Percentiles rank a stretch among this genome's conserved stretches.
Conservation (phyloP, 1,140 invertebrate genomes). For the Glomeris maerens region DNA sequence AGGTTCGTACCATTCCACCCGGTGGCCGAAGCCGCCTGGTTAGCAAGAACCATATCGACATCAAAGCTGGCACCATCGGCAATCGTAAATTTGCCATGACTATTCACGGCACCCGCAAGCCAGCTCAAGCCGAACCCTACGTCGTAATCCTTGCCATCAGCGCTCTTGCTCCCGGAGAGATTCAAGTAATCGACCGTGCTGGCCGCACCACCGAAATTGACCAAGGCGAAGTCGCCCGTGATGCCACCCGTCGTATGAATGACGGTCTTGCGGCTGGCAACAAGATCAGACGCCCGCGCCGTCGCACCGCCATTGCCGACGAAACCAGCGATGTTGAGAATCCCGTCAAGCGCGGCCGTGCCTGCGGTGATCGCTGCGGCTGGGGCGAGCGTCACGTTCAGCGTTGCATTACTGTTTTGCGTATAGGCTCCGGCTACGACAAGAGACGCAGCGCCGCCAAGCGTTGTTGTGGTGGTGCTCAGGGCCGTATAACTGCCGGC, state of each 20-base stretch:
- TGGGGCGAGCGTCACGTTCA: neutral
- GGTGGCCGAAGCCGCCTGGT: neutral
- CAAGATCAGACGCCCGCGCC: neutral
- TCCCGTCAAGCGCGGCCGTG: neutral
- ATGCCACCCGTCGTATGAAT: neutral
- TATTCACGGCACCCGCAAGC: neutral
- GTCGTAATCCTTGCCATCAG: neutral
- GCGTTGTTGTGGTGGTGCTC: neutral
- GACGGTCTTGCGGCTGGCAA: neutral
- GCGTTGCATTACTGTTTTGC: neutral
- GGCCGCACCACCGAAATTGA: neutral
- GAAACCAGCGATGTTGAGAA: neutral
- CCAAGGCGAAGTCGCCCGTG: neutral
- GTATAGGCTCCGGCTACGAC: neutral
- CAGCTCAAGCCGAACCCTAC: neutral
- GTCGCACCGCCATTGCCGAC: neutral
- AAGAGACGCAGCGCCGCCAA: neutral
- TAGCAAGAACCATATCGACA: neutral
- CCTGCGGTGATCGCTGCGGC: neutral
- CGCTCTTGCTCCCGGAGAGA: neutral
- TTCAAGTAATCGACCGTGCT: neutral
- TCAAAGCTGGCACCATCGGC: neutral
- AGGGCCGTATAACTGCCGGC: neutral
- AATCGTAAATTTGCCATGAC: neutral
- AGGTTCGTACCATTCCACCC: slow-evolving; percentile 1